A percentile compares a stretch with the other conserved stretches of the same genome.
These are phyloP conservation scores for Sebastes cheni DNA, from an alignment of 2,797 vertebrate genomes.

Conservation along the genomic window DNA sequence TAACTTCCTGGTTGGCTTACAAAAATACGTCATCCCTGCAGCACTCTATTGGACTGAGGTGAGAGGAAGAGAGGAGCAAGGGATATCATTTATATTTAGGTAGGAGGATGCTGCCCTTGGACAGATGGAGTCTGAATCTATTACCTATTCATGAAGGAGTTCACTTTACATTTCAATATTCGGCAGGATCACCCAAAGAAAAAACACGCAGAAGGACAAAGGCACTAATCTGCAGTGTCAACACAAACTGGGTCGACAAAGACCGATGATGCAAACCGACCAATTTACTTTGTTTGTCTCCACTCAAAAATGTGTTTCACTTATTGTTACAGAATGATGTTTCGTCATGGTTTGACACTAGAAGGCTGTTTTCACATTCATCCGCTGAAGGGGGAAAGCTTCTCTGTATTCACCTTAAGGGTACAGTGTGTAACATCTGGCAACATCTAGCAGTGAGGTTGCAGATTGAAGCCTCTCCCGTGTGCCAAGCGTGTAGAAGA, in stretches of 20 bases:
- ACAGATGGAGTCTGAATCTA: background rate
- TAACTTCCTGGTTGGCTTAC: too few relatives aligned
- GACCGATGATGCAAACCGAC: background rate
- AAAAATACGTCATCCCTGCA: too few relatives aligned
- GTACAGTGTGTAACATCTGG: too few relatives aligned
- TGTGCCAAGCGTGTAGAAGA: too few relatives aligned
- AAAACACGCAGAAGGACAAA: conserved; percentile 19
- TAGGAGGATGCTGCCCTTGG: background rate
- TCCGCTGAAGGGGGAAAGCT: background rate
- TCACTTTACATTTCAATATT: conserved; percentile 22
- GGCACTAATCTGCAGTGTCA: conserved; percentile 31
- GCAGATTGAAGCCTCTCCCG: too few relatives aligned
- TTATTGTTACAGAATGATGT: background rate
- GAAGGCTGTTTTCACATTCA: background rate
- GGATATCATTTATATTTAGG: background rate
- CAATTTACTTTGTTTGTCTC: conserved; percentile 13
- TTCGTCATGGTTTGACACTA: background rate
- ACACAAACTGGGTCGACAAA: conserved; percentile 27
- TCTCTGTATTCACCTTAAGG: background rate
- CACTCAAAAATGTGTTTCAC: background rate
- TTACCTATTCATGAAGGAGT: background rate
- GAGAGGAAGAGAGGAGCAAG: background rate
- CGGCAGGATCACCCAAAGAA: conserved; percentile 18
- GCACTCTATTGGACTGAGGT: background rate
- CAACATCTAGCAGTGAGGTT: too few relatives aligned